Evolutionary conservation across 2,888 invertebrate species (phyloP), one percentile per base, ranked within the genome.

Genomic region (Calameuta pallipes): DNA sequence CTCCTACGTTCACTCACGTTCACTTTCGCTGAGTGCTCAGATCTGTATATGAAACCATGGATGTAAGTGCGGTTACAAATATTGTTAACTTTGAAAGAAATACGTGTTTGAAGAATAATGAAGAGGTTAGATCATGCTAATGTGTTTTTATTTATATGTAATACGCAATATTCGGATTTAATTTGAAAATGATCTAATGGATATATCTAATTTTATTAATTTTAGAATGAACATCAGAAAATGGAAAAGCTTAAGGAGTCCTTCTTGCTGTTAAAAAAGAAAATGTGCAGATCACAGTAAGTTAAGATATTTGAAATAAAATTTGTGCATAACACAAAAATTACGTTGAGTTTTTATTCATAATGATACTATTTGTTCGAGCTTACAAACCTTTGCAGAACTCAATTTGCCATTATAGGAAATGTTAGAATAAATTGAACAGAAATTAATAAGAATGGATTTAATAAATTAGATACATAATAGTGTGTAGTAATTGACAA

Each of bases 251-350:
- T 83, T 11, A 88, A 82, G 34, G 83, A 88, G 35, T 82, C 87
- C 1, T 83, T 83, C 79, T 76, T 86, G n/a, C 74, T 84, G 1
- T 78, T 89, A 37, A 89, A 88, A 77, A 84, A 85, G 70, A 89
- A 84, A 79, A 83, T 89, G 77, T 81, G 81, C 23, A 82, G 82
- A n/a, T 85, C 88, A 4, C 82, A 89, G 89, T 89, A 81, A 89
- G 88, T 85, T 75, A 80, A 89, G 88, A 84, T 75, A 33, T 71
- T 71, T 31, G 1, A 71, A 15, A 13, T 31, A 71, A 71, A 31
- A 76, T 79, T 33, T 36, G n/a, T 37, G 30, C 33, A 69, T 74
- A 69, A 33, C 13, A 23, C 0, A 56, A 23, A 56, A 56, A 56
- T 56, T 56, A 23, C 0, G 36, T 76, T 71, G 73, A 12, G 3